Base-by-base conservation (phyloP, 2,888 invertebrate species). In the Drosophila paucipuncta region DNA sequence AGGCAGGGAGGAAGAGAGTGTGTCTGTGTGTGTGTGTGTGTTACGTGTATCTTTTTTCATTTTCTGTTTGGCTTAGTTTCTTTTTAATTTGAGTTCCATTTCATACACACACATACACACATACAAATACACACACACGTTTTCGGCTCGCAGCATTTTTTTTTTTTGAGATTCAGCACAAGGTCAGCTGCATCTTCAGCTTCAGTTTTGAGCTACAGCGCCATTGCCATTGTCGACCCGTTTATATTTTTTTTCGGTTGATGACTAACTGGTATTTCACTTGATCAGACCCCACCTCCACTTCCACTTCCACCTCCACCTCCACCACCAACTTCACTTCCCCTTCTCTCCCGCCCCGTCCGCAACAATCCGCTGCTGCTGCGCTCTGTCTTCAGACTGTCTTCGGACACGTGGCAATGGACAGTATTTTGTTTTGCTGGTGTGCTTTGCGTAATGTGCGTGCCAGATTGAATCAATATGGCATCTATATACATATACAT, bases 151-250 rank as follows among this genome's bases (percentile, higher is more conserved):
- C 58, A 71, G 71, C 74, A 13, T 43, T 80, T 65, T 70, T 67
- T 63, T 74, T 67, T 65, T 61, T 54, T 25, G 49, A 80, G 83
- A 85, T 89, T 89, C 85, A 85, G 85, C 85, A 89, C 85, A 85
- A 85, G 85, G 85, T 89, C 90, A 82, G 85, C 90, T 89, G 85
- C 85, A 85, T 85, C 90, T 89, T 87, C 85, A 80, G 87, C 65
- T 33, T 18, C 52, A 58, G 43, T 25, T 39, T 76, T 73, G 65
- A 68, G 60, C 43, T 55, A 35, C 43, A 37, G 35, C 49, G 47
- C 78, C 77, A 80, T 79, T 81, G 73, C 69, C 79, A 77, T 67
- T 69, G 78, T 68, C 80, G 82, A 82, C 82, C 78, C 78, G 80
- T 80, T 82, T 47, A 47, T 47, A 25, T 25, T 7, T 47, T 75